Conservation (phyloP, 2,797 vertebrate species). For the Chelonia mydas region DNA sequence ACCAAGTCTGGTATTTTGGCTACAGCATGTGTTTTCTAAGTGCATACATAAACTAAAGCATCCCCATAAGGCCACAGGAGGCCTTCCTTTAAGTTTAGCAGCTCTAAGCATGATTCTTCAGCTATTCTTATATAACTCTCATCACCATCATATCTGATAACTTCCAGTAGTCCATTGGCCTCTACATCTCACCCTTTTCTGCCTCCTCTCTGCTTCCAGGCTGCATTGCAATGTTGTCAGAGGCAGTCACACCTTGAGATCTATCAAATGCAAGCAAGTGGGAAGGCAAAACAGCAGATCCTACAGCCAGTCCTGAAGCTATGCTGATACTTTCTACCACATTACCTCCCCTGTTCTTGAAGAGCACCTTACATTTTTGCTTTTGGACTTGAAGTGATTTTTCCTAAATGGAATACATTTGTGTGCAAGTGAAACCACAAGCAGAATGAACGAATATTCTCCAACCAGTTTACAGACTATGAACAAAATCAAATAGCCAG, state of each 20-base stretch:
- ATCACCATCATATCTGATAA: neutral
- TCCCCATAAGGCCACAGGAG: neutral
- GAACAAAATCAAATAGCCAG: slow-evolving; percentile 15
- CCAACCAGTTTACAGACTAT: neutral
- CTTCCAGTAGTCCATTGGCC: neutral
- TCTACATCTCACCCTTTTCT: neutral
- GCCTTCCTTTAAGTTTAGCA: neutral
- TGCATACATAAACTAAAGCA: neutral
- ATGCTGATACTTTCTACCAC: neutral
- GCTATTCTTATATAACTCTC: neutral
- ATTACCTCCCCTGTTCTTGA: neutral
- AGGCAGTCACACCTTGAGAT: neutral
- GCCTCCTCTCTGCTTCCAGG: neutral
- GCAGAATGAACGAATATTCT: neutral
- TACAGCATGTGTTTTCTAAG: neutral
- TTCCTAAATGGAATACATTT: neutral
- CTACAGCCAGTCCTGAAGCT: neutral
- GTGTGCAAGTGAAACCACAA: slow-evolving; percentile 10
- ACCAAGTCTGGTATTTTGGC: neutral
- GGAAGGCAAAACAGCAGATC: neutral
- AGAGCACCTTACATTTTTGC: slow-evolving; percentile 21
- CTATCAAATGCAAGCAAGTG: slow-evolving; percentile 13
- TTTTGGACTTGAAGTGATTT: neutral
- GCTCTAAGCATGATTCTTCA: neutral
- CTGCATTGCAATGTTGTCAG: neutral